Evolutionary conservation across 2,113 vertebrate species (phyloP), one percentile per base, ranked within the genome.

Genomic region (Emberiza fucata): DNA sequence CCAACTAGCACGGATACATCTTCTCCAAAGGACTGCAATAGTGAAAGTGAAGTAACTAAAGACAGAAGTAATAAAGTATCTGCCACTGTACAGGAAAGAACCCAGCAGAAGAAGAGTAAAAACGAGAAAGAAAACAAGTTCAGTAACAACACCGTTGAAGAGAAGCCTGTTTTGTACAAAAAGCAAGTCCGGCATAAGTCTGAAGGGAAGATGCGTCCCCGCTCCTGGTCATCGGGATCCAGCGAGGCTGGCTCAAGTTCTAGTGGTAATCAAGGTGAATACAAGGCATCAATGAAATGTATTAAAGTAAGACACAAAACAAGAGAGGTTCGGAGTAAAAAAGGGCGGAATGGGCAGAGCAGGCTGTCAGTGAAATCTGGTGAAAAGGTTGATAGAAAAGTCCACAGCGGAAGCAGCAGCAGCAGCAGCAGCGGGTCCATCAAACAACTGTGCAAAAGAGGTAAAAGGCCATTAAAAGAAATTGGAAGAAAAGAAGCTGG

Each of bases 241-340:
- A 99, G 99, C 39, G 99, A 99, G 96, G 99, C 98, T 22, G 99
- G 99, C 85, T 99, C 99, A 4, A 99, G 99, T 97, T 99, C 99
- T 90, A 99, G 99, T 70, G 99, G 99, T 68, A 98, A 99, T 96
- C 99, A 98, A 95, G 98, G 98, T 48, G 99, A 99, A 76, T 88
- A 94, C 4, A 99, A 98, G 95, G 97, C 98, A 86, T 96, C 98
- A 31, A 94, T 94, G 96, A 99, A 99, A 94, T 98, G 98, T 35
- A 97, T 99, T 86, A 98, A 98, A 98, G 97, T 98, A 21, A 98
- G 99, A 78, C 99, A 99, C 97, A 99, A 98, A 98, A 98, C 98
- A n/a, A 98, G 99, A 70, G 99, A 99, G 70, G 96, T 98, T 87
- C 98, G 98, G 50, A 98, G 92, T 89, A 99, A 98, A 94, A 99